Evolutionary conservation across 1,140 invertebrate genomes (phyloP).

Genomic region (Muscidifurax raptorellus): DNA sequence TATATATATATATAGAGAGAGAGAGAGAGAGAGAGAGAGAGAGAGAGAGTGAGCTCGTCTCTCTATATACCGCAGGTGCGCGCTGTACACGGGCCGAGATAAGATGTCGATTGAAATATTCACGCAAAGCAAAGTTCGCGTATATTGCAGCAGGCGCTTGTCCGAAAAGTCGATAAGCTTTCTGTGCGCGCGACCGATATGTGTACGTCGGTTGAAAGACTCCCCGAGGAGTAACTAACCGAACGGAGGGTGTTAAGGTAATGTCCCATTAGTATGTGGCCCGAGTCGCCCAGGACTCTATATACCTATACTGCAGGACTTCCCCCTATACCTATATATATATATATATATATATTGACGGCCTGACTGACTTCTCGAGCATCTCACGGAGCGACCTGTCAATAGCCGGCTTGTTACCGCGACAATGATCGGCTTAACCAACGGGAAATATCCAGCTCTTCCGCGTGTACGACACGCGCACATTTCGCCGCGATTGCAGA

Average conservation of each 20-base stretch:
- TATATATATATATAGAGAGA: too few relatives aligned
- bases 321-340: not conserved
- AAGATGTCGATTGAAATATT: conserved; percentile 75
- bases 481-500: conserved; percentile 55
- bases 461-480: not conserved
- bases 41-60: not conserved
- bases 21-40: not conserved
- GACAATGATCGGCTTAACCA: conserved; percentile 56
- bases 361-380: not conserved
- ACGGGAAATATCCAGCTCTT: conserved; percentile 44
- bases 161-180: conserved; percentile 45
- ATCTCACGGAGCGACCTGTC: conserved; percentile 41
- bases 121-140: conserved; percentile 59
- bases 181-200: too few relatives aligned
- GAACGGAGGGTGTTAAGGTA: conserved; percentile 50
- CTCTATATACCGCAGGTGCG: conserved; percentile 17
- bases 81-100: conserved; percentile 64
- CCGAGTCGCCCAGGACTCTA: conserved; percentile 42
- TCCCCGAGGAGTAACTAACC: conserved; percentile 51
- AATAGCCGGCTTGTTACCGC: conserved; percentile 57
- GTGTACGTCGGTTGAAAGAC: not conserved
- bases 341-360: not conserved
- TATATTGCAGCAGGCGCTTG: not conserved
- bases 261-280: conserved; percentile 53
- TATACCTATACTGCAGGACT: too few relatives aligned